A percentile compares a stretch with the other conserved stretches of the same genome.
Conservation (phyloP, 2,113 vertebrate species). For the Tragelaphus strepsiceros region DNA sequence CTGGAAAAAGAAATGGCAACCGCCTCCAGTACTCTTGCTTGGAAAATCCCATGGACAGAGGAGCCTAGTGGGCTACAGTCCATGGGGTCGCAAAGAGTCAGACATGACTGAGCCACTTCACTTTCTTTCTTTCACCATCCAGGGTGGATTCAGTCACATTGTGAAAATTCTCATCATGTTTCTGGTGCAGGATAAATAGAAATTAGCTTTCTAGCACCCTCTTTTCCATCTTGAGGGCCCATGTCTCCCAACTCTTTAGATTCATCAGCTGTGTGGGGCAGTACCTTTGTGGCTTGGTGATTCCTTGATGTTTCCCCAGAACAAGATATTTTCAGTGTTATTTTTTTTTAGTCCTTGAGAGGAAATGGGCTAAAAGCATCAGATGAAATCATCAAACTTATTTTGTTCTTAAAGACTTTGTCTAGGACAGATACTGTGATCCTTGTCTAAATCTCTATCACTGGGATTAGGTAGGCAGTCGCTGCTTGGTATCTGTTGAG, state of each 20-base stretch:
- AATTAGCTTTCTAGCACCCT: neutral
- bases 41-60: neutral
- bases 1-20: neutral
- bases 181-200: neutral
- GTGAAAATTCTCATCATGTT: conserved; percentile 8
- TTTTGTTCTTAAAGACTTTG: neutral
- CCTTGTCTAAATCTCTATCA: neutral
- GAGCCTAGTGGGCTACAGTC: neutral
- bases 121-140: neutral
- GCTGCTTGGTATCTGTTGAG: neutral
- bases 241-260: neutral
- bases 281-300: conserved; percentile 18
- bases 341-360: conserved; percentile 12
- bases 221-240: conserved; percentile 1
- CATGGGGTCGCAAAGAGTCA: neutral
- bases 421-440: neutral
- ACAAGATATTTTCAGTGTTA: conserved; percentile 14
- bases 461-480: neutral
- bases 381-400: neutral
- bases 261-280: neutral
- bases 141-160: neutral
- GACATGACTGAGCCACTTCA: neutral
- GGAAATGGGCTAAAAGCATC: conserved; percentile 9
- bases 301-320: conserved; percentile 28
- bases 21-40: neutral